These are phyloP conservation scores for Aythya baeri DNA, from an alignment of 2,113 vertebrate species.

Conservation along the genomic window DNA sequence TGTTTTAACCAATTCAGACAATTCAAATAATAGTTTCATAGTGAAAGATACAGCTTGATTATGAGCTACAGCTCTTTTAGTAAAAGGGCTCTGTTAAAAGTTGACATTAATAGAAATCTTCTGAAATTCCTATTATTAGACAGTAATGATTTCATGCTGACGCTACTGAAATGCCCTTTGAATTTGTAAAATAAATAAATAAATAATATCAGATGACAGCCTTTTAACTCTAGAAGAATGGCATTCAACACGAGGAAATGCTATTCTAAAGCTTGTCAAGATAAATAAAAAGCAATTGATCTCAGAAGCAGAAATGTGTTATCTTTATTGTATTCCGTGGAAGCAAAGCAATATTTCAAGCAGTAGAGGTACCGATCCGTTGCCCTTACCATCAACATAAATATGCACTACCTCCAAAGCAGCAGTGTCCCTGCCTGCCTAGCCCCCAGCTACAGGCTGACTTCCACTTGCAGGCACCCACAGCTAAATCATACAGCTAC, in stretches of 20 bases:
- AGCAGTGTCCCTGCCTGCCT: background rate
- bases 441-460: background rate
- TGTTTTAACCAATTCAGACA: conserved; percentile 18
- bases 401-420: fast-evolving
- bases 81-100: background rate
- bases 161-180: background rate
- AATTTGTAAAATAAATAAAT: background rate
- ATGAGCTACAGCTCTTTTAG: background rate
- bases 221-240: background rate
- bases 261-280: background rate
- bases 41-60: background rate
- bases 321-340: background rate
- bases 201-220: background rate
- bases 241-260: background rate
- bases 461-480: background rate
- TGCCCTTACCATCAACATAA: background rate
- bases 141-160: background rate
- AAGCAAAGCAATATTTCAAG: background rate
- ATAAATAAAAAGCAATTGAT: background rate
- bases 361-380: background rate
- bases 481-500: background rate
- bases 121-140: conserved; percentile 1
- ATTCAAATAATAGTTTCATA: background rate
- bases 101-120: background rate
- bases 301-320: background rate